These are phyloP conservation scores for Sarcophaga bullata DNA, from an alignment of 1,140 invertebrate genomes.

Conservation along the genomic window DNA sequence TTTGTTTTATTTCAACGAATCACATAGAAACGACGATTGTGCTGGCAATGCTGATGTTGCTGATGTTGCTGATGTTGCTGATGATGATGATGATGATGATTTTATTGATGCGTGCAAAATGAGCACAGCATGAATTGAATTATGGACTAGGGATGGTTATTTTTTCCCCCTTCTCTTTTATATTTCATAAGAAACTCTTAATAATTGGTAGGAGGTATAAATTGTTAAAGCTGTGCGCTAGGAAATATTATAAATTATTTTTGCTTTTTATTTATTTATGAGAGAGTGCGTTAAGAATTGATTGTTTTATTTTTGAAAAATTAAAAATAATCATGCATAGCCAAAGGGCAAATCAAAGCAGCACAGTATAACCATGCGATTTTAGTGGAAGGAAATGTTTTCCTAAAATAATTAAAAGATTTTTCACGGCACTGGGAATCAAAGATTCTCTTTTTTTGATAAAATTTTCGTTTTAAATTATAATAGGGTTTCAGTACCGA, in stretches of 20 bases:
- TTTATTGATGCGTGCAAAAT: slow-evolving; percentile 40
- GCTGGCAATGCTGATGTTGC: not conserved
- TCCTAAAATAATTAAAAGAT: no score
- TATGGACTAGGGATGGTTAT: not conserved
- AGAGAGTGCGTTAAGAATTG: not conserved
- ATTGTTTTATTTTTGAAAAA: slow-evolving; percentile 4
- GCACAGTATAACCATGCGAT: no score
- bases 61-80: not conserved
- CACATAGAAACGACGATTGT: no score
- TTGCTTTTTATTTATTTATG: not conserved
- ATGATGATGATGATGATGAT: slow-evolving; percentile 30
- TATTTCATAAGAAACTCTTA: not conserved
- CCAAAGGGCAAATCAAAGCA: not conserved
- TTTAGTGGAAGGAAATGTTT: no score
- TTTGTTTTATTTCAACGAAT: no score
- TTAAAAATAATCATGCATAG: slow-evolving; percentile 9
- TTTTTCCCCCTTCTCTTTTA: not conserved
- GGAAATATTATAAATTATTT: not conserved
- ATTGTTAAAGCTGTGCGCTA: not conserved
- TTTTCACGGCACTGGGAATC: no score
- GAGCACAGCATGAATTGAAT: slow-evolving; percentile 33
- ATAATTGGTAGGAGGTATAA: slow-evolving; percentile 23
- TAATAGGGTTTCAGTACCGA: no score
- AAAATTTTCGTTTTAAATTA: no score
- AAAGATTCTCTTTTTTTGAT: no score